Evolutionary conservation across 2,797 vertebrate genomes (phyloP), one percentile per base, ranked within the genome.

Genomic region (Okamejei kenojei): DNA sequence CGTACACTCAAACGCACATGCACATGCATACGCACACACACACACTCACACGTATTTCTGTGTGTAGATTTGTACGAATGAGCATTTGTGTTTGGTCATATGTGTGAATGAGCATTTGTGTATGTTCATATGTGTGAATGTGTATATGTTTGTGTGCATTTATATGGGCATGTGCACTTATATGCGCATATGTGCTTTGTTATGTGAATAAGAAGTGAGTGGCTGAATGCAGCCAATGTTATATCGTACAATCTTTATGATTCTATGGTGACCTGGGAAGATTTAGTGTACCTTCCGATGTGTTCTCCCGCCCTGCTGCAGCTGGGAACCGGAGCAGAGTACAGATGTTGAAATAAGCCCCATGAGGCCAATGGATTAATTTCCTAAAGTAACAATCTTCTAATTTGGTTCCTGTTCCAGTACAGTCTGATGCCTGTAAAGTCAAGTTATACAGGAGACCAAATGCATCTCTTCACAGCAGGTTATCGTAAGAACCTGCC

Each of bases 381-480:
- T 76, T 76, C 68, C 71, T 58, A 74, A 58, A 92, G 90, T 54
- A 74, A 76, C 90, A 76, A 92, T 76, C 71, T 38, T 76, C 38
- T 29, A 74, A 76, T 76, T 76, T 54, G 71, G 90, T 45, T 92
- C 90, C 73, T 92, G 90, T 76, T 76, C 68, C 71, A 73, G 54
- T 26, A 74, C 45, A 73, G 35, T 21, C 68, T 74, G 90, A 91
- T 91, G 90, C 71, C 71, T 91, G 90, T 73, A 92, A n/a, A 74
- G 90, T 92, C 90, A 92, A 10, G 11, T 92, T 92, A 76, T 92
- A 45, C 71, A 74, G 90, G n/a, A 93, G 93, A 93, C 94, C 93
- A 93, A 91, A 93, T 65, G 90, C 93, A 93, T 93, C 94, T 94
- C 93, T 93, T 91, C 94, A 93, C 94, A 94, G 94, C 94, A 94